These are phyloP conservation scores for Camponotus vicinus DNA, from an alignment of 1,140 invertebrate genomes.

Conservation along the genomic window DNA sequence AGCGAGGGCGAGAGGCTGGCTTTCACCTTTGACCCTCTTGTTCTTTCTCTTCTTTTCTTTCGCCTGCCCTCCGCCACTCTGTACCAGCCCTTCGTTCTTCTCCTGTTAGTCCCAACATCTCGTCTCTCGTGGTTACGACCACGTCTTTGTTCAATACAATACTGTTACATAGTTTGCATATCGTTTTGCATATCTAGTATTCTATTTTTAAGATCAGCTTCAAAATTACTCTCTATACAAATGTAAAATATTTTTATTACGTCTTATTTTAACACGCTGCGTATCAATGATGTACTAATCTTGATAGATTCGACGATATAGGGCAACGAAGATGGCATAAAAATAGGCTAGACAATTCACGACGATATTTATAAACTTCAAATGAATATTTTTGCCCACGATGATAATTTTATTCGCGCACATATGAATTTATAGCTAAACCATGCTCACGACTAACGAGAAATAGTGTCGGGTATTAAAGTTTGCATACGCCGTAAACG, in stretches of 20 bases:
- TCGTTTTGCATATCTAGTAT: neutral
- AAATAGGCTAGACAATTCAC: neutral
- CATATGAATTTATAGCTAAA: conserved; percentile 6
- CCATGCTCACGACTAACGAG: conserved; percentile 34
- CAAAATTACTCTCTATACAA: neutral
- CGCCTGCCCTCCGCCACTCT: conserved; percentile 61
- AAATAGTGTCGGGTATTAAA: conserved; percentile 24
- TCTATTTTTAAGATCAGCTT: neutral
- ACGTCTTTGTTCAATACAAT: conserved; percentile 60
- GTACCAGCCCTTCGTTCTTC: conserved; percentile 62
- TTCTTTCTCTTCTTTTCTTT: conserved; percentile 69
- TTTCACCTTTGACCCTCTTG: conserved; percentile 84
- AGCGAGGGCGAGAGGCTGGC: conserved; percentile 83
- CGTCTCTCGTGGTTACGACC: conserved; percentile 42
- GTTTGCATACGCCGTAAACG: conserved; percentile 11
- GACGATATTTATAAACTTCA: neutral
- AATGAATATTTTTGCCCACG: neutral
- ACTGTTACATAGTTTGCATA: conserved; percentile 18
- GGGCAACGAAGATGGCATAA: neutral
- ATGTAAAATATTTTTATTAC: neutral
- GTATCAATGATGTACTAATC: neutral
- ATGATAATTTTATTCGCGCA: conserved; percentile 10
- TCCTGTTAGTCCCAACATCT: conserved; percentile 38
- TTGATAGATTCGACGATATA: neutral
- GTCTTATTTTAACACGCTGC: neutral